Percentiles rank a stretch among this genome's conserved stretches.
Conservation (phyloP, 2,888 invertebrate species). For the Plusia festucae region DNA sequence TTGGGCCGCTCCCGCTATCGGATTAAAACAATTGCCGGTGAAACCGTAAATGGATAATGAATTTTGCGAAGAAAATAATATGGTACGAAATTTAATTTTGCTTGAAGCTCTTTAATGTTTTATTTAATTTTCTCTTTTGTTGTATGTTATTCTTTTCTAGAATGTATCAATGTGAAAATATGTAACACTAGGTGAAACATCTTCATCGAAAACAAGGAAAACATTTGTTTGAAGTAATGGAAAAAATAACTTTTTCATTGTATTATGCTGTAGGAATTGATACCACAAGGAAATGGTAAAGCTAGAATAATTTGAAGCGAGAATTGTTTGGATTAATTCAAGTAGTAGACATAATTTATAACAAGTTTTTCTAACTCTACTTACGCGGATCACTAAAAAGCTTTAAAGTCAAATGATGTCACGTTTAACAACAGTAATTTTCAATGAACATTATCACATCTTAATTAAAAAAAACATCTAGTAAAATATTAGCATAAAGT, state of each 20-base stretch:
- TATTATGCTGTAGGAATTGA: no score
- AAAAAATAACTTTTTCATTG: no score
- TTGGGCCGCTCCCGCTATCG: constrained; percentile 86
- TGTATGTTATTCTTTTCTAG: constrained; percentile 23
- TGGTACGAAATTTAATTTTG: constrained; percentile 80
- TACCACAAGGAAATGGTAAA: neutral
- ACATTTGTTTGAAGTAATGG: no score
- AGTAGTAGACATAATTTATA: no score
- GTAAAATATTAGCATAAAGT: no score
- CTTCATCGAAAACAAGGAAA: neutral
- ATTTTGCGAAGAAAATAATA: constrained; percentile 86
- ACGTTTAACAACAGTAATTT: no score
- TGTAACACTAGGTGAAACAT: neutral
- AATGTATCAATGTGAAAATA: constrained; percentile 33
- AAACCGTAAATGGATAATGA: constrained; percentile 88
- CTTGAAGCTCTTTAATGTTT: constrained; percentile 57
- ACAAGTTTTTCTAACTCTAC: no score
- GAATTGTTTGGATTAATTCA: no score
- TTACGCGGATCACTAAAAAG: no score
- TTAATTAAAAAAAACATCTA: no score
- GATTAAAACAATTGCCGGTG: constrained; percentile 89
- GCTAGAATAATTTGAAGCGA: neutral
- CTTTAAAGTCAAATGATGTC: no score
- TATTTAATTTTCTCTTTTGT: constrained; percentile 40
- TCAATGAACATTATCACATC: no score